A percentile compares a stretch with the other conserved stretches of the same genome.
Conservation (phyloP, 2,797 vertebrate genomes). For the Chiroxiphia lanceolata region DNA sequence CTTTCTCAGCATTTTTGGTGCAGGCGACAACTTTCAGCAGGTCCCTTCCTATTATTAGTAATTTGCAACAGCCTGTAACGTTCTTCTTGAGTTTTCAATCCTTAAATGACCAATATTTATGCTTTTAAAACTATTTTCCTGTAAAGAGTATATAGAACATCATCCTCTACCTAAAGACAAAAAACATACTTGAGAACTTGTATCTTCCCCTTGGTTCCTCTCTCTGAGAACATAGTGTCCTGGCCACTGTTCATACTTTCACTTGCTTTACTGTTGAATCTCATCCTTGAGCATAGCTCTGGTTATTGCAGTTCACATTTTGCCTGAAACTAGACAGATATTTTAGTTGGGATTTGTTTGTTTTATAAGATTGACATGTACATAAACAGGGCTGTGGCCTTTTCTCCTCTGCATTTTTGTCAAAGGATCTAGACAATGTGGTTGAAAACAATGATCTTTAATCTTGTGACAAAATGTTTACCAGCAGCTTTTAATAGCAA, state of each 20-base stretch:
- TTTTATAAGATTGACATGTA: neutral
- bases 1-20: neutral
- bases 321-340: neutral
- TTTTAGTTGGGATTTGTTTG: neutral
- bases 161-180: neutral
- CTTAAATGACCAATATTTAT: neutral
- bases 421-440: neutral
- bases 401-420: neutral
- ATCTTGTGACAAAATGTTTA: conserved; percentile 13
- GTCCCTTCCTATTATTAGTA: neutral
- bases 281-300: neutral
- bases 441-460: neutral
- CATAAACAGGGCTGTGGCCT: neutral
- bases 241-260: neutral
- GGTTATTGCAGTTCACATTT: neutral
- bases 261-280: neutral
- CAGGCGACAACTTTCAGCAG: neutral
- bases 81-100: neutral
- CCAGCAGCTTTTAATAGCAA: neutral
- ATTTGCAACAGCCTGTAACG: neutral
- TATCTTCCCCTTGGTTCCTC: neutral
- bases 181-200: neutral
- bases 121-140: neutral
- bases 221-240: neutral
- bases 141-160: neutral